Evolutionary conservation across 1,140 invertebrate species (phyloP).

Genomic region (Heliconius hewitsoni): DNA sequence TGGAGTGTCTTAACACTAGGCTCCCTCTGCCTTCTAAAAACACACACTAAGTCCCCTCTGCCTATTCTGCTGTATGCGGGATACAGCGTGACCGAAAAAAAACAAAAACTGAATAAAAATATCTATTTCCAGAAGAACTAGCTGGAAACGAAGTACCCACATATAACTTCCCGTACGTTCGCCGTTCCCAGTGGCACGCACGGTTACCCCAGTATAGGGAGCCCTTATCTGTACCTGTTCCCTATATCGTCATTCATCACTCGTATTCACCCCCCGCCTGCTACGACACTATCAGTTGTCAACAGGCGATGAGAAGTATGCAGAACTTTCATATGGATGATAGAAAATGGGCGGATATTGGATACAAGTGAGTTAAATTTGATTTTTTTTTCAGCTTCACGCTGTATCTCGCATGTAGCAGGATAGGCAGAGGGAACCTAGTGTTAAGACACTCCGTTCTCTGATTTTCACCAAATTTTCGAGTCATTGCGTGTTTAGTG

Average conservation of each 20-base stretch:
- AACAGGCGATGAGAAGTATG: slow-evolving; percentile 81
- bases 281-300: slow-evolving; percentile 76
- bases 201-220: slow-evolving; percentile 75
- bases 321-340: slow-evolving; percentile 83
- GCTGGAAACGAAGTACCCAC: slow-evolving; percentile 56
- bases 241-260: slow-evolving; percentile 90
- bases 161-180: slow-evolving; percentile 77
- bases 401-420: no score
- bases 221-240: slow-evolving; percentile 83
- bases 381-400: no score
- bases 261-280: slow-evolving; percentile 85
- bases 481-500: no score
- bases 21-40: no score
- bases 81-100: no score
- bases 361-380: slow-evolving; percentile 81
- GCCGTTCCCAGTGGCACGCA: slow-evolving; percentile 84
- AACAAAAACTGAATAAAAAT: background rate
- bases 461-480: no score
- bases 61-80: no score
- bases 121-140: slow-evolving; percentile 32
- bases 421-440: no score
- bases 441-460: no score
- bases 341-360: slow-evolving; percentile 86
- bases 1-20: no score
- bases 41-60: no score